These are phyloP conservation scores for Tichodroma muraria DNA, from an alignment of 2,113 vertebrate species.

Conservation along the genomic window DNA sequence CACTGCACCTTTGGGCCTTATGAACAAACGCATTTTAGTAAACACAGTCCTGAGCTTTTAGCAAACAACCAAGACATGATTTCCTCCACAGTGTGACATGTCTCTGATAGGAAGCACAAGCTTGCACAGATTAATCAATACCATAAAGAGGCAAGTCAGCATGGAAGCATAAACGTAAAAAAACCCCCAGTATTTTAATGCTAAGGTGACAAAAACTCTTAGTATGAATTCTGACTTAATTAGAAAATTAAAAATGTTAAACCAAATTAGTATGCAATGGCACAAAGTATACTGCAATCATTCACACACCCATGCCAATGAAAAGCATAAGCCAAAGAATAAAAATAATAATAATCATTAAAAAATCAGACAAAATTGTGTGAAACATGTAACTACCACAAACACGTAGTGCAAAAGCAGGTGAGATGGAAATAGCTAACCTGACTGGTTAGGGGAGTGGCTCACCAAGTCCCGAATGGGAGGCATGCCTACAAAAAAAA, in stretches of 20 bases:
- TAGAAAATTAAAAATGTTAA: neutral
- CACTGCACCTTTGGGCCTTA: neutral
- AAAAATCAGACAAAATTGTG: neutral
- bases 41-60: neutral
- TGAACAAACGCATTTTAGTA: neutral
- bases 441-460: slow-evolving; percentile 96
- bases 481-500: slow-evolving; percentile 84
- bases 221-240: neutral
- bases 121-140: neutral
- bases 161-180: neutral
- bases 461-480: slow-evolving; percentile 96
- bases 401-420: neutral
- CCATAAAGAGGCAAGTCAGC: neutral
- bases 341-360: neutral
- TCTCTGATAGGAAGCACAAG: neutral
- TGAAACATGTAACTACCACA: neutral
- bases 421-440: slow-evolving; percentile 66
- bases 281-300: neutral
- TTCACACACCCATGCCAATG: neutral
- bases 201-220: neutral
- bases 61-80: neutral
- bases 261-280: neutral
- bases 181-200: neutral
- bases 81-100: neutral
- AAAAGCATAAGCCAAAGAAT: neutral